phyloP scores from a whole-genome alignment of 2,888 invertebrate genomes.

The Mystacides longicornis region DNA sequence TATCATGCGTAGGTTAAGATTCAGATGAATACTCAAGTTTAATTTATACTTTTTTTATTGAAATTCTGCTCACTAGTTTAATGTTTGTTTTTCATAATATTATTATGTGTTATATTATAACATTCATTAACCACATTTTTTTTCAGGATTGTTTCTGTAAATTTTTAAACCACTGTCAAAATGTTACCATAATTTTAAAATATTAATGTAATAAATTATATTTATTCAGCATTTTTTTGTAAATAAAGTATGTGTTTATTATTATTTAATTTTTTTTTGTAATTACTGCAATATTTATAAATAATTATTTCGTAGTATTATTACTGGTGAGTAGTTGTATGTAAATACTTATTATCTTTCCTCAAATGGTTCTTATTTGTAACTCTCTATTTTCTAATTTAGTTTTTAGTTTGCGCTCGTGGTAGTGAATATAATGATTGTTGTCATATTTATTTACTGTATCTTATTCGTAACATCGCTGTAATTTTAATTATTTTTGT shows the following conservation, averaged over 20 bases:
- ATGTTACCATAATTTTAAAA: not conserved
- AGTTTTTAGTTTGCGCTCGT: no score
- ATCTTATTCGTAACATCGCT: no score
- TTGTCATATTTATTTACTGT: no score
- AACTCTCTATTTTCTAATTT: no score
- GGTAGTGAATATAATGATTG: no score
- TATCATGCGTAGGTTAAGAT: constrained; percentile 1
- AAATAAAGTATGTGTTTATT: not conserved
- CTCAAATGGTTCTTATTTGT: no score
- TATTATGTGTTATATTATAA: not conserved
- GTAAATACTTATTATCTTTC: no score
- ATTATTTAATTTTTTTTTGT: not conserved
- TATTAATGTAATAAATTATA: not conserved
- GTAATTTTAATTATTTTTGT: no score
- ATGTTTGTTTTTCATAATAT: not conserved
- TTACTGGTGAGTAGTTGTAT: no score
- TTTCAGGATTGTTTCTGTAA: not conserved
- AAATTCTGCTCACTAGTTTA: not conserved
- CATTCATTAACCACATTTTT: not conserved
- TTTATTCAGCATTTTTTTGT: no score
- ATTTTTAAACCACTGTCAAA: not conserved
- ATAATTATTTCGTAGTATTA: no score
- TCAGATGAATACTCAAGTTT: not conserved
- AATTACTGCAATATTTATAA: no score
- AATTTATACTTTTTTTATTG: not conserved